Evolutionary conservation across 2,797 vertebrate species (phyloP).

Genomic region (Thamnophis elegans): DNA sequence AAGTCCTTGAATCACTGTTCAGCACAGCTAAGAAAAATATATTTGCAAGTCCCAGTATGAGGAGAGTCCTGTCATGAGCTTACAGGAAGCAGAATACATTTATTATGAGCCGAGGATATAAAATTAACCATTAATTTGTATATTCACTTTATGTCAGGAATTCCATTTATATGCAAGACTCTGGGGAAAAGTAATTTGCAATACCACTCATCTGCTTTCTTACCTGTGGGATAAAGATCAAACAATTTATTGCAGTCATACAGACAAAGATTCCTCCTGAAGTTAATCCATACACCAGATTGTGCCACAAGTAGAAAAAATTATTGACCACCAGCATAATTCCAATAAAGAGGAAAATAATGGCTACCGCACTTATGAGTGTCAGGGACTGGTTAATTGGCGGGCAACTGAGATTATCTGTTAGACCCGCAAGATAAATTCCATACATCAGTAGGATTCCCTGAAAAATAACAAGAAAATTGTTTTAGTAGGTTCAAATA

Average conservation of each 20-base stretch:
- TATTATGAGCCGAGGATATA: not conserved
- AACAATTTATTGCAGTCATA: conserved; percentile 88
- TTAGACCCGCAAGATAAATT: conserved; percentile 92
- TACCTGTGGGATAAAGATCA: conserved; percentile 95
- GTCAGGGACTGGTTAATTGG: conserved; percentile 95
- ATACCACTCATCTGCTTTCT: not conserved
- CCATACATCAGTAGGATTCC: conserved; percentile 87
- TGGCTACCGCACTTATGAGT: conserved; percentile 85
- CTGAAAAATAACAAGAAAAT: conserved; percentile 63
- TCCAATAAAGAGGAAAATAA: conserved; percentile 79
- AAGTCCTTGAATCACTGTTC: not conserved
- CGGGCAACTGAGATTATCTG: conserved; percentile 88
- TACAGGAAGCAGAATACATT: not conserved
- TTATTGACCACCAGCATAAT: conserved; percentile 79
- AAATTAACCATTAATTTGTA: not conserved
- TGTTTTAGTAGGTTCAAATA: conserved; percentile 43
- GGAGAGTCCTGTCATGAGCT: not conserved
- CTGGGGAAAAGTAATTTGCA: accelerated
- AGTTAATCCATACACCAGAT: conserved; percentile 85
- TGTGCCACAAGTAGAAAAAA: conserved; percentile 87
- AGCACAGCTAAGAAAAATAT: not conserved
- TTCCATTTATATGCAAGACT: not conserved
- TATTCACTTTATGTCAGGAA: not conserved
- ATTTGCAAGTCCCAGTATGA: not conserved
- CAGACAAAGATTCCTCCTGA: conserved; percentile 93